Evolutionary conservation across 2,888 invertebrate species (phyloP).

Genomic region (Harmothoe impar): DNA sequence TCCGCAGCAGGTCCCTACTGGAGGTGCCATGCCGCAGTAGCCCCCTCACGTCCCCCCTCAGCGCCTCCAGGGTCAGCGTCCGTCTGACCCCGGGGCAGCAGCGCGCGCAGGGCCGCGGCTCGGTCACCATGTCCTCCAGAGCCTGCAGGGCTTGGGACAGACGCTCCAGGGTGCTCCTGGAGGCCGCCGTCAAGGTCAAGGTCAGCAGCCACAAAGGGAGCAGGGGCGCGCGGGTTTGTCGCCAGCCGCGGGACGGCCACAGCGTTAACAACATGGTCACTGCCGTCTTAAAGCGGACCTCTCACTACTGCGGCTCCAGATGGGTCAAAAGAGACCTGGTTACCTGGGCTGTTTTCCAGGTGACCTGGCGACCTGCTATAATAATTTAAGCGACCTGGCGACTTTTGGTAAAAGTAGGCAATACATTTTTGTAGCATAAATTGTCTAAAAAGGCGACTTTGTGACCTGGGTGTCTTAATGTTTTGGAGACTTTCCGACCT

Average conservation of each 20-base stretch:
- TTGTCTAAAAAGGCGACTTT: no score
- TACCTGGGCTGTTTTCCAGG: no score
- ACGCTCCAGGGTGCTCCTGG: slow-evolving; percentile 65
- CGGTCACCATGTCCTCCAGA: slow-evolving; percentile 70
- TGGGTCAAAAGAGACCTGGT: no score
- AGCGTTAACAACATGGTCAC: not conserved
- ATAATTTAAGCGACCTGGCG: no score
- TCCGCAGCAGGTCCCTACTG: slow-evolving; percentile 73
- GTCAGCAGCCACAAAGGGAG: slow-evolving; percentile 29
- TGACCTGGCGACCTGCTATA: no score
- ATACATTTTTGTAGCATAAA: no score
- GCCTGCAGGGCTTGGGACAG: slow-evolving; percentile 66
- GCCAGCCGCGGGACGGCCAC: slow-evolving; percentile 56
- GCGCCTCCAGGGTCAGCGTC: slow-evolving; percentile 78
- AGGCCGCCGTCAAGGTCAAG: slow-evolving; percentile 64
- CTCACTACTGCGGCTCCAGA: no score
- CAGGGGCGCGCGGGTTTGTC: slow-evolving; percentile 43
- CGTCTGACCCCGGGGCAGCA: slow-evolving; percentile 81
- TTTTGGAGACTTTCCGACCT: no score
- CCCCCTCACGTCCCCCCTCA: slow-evolving; percentile 73
- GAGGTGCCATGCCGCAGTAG: slow-evolving; percentile 79
- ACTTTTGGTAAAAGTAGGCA: no score
- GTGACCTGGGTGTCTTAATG: no score
- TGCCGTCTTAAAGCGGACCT: no score
- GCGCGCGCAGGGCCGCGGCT: slow-evolving; percentile 81